Conservation (phyloP, 1,140 invertebrate species). For the Kradibia gibbosae region DNA sequence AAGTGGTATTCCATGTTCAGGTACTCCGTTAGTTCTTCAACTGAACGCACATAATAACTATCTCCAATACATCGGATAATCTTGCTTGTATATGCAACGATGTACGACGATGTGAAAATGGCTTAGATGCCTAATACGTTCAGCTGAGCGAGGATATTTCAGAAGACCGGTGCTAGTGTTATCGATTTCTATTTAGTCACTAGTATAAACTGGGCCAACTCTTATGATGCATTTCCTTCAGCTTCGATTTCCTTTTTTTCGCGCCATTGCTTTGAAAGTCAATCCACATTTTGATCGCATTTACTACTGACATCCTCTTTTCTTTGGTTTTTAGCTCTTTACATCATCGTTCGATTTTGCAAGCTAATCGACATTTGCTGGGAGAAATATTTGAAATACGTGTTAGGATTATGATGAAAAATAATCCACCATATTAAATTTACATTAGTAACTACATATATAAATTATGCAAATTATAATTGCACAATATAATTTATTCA, state of each 20-base stretch:
- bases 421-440: too few species aligned
- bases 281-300: conserved; percentile 20
- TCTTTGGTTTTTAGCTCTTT: background rate
- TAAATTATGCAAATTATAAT: too few species aligned
- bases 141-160: background rate
- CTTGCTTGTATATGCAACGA: background rate
- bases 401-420: too few species aligned
- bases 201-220: background rate
- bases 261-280: conserved; percentile 1
- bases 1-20: background rate
- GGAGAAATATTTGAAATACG: too few species aligned
- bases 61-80: conserved; percentile 25
- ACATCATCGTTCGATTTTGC: background rate
- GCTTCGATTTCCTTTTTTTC: background rate
- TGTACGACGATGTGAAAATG: conserved; percentile 10
- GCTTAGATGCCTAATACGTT: background rate
- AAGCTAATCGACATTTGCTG: too few species aligned
- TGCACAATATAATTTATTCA: too few species aligned
- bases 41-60: conserved; percentile 28
- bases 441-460: too few species aligned
- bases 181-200: conserved; percentile 4
- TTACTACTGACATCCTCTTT: background rate
- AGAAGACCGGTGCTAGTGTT: conserved; percentile 6
- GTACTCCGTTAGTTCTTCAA: background rate
- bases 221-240: background rate